Conservation (phyloP, 2,888 invertebrate genomes). For the Tenthredo amoena region DNA sequence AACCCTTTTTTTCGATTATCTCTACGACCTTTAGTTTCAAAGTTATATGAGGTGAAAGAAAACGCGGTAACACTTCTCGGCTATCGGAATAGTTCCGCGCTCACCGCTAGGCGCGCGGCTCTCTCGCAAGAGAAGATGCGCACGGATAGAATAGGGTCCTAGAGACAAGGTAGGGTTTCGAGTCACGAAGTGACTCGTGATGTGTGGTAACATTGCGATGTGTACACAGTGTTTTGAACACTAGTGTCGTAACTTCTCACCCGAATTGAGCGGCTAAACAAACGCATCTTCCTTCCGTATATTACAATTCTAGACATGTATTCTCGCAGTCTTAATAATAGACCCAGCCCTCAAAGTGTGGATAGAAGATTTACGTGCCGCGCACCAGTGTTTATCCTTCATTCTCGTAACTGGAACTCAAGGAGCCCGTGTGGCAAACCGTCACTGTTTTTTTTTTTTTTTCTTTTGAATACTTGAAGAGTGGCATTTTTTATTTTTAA, state of each 20-base stretch:
- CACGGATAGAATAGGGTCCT: not conserved
- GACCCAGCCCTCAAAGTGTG: not conserved
- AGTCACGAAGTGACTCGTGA: not conserved
- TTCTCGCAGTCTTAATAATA: slow-evolving; percentile 1
- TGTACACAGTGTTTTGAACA: not conserved
- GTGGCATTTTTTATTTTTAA: not conserved
- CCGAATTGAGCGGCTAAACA: not conserved
- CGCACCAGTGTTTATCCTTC: not conserved
- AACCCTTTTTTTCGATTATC: not conserved
- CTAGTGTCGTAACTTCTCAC: not conserved
- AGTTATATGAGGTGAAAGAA: not conserved
- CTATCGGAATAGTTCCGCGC: not conserved
- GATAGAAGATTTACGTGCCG: slow-evolving; percentile 7
- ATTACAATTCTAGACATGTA: slow-evolving; percentile 13
- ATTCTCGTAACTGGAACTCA: not conserved
- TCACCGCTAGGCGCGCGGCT: not conserved
- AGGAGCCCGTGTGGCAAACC: not conserved
- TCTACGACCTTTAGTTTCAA: not conserved
- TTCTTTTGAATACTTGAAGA: not conserved
- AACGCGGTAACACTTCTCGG: not conserved
- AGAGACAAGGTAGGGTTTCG: not conserved
- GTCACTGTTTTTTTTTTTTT: not conserved
- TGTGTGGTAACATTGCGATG: not conserved
- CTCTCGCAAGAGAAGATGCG: not conserved
- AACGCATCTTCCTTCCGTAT: slow-evolving; percentile 15